Base-by-base conservation (phyloP, 1,140 invertebrate species). In the Onthophagus taurus region DNA sequence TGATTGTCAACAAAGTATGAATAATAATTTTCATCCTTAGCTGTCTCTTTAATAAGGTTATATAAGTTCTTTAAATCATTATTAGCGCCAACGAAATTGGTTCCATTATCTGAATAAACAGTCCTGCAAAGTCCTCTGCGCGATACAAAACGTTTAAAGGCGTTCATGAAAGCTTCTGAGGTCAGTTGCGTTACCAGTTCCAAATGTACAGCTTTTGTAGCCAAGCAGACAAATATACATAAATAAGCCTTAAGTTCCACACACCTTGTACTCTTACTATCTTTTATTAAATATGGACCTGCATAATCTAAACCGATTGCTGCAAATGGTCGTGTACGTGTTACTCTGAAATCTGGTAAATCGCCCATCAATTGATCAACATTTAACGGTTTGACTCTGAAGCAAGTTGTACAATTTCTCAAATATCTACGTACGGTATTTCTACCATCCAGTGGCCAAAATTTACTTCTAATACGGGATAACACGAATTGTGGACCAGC, bases 271-370 rank as follows among this genome's bases (percentile, higher is more conserved):
- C 56, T 54, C 21, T 51, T 56, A 7, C 50, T 46, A 14, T 52
- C 51, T 24, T 55, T 42, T 13, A 60, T 52, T n/a, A 49, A 6
- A 2, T 59, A 49, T 1, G 63, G 64, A 9, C 62, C 61, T 6
- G 55, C 49, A 24, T 53, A 65, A 42, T 64, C 63, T 0, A 63
- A 52, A 0, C 60, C 61, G 21, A 23, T 31, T 7, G 13, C 33
- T 8, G 8, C 6, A 14, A 11, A 34, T 7, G 9, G 33, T 9
- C 13, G 8, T 34, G 33, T 34, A n/a, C 7, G 7, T 29, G 7
- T 7, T 8, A 29, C 7, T 29, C 7, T 29, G 7, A n/a, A 8
- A 8, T 29, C 7, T 29, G 24, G 24, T 29, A 29, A 29, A n/a
- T 29, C n/a, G n/a, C 24, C 24, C 24, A 29, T 29, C 7, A 29